phyloP scores from a whole-genome alignment of 2,888 invertebrate species.

The Gryllus longicercus region DNA sequence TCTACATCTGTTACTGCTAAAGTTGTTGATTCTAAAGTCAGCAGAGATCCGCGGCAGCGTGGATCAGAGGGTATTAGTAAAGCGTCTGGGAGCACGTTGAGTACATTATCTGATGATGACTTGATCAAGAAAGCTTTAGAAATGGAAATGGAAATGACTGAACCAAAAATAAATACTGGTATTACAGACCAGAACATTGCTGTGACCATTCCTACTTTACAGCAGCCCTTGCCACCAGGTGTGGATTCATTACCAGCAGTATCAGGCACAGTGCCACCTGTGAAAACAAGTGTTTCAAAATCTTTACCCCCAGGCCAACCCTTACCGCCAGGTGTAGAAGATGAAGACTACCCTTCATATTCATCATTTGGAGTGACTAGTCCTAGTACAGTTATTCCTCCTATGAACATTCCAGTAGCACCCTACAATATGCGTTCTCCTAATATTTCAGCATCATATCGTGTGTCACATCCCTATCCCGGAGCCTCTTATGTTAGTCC shows the following conservation, averaged over 20 bases:
- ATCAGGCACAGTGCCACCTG: background rate
- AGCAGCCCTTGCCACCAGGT: conserved; percentile 27
- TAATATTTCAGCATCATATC: conserved; percentile 12
- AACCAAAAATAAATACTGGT: conserved; percentile 42
- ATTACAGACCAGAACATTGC: conserved; percentile 36
- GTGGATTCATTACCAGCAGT: conserved; percentile 26
- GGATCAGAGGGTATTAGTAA: conserved; percentile 26
- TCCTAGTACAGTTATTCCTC: background rate
- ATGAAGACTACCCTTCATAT: conserved; percentile 43
- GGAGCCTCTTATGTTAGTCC: conserved; percentile 26
- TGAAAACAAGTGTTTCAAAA: conserved; percentile 37
- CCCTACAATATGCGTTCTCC: conserved; percentile 23
- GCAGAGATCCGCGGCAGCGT: conserved; percentile 35
- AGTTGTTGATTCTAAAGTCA: conserved; percentile 27
- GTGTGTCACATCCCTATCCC: conserved; percentile 23
- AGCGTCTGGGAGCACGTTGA: conserved; percentile 49
- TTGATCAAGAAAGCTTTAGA: conserved; percentile 57
- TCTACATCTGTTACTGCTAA: conserved; percentile 23
- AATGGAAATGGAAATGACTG: conserved; percentile 44
- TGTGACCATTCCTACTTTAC: conserved; percentile 26
- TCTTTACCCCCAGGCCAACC: conserved; percentile 42
- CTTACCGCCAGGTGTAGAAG: conserved; percentile 45
- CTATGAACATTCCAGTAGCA: conserved; percentile 19
- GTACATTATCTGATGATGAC: conserved; percentile 55
- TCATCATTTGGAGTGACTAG: conserved; percentile 19